Conservation (phyloP, 2,888 invertebrate genomes). For the Caradrina clavipalpis region DNA sequence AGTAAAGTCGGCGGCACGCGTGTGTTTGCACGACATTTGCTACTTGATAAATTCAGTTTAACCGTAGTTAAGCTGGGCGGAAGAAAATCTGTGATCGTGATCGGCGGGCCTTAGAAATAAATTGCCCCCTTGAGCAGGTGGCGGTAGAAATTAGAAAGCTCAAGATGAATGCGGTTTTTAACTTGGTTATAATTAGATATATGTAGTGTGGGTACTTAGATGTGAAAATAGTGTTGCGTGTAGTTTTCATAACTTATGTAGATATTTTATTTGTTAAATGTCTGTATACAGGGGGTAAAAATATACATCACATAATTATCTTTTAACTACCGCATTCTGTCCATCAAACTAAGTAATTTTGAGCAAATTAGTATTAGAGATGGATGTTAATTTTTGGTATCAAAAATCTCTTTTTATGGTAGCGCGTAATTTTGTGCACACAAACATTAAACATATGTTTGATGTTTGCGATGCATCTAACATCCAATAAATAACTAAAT, state of each 20-base stretch:
- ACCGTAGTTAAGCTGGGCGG: constrained; percentile 63
- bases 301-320: too few relatives aligned
- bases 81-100: constrained; percentile 55
- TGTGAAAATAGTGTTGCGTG: constrained; percentile 20
- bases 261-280: background rate
- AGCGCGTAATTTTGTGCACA: too few relatives aligned
- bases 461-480: too few relatives aligned
- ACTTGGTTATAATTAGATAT: constrained; percentile 37
- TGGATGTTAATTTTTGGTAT: too few relatives aligned
- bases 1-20: constrained; percentile 87
- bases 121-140: constrained; percentile 66
- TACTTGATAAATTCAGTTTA: constrained; percentile 76
- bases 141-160: constrained; percentile 57
- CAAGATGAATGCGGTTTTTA: constrained; percentile 33
- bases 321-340: too few relatives aligned
- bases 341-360: too few relatives aligned
- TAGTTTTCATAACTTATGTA: constrained; percentile 21
- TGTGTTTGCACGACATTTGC: constrained; percentile 76
- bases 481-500: constrained; percentile 5
- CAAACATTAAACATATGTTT: too few relatives aligned
- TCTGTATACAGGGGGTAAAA: too few relatives aligned
- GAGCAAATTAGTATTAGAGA: too few relatives aligned
- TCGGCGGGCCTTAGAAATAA: constrained; percentile 58
- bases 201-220: constrained; percentile 20
- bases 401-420: too few relatives aligned